A percentile compares a stretch with the other conserved stretches of the same genome.
These are phyloP conservation scores for Acleris laterana DNA, from an alignment of 2,888 invertebrate species.

Conservation along the genomic window DNA sequence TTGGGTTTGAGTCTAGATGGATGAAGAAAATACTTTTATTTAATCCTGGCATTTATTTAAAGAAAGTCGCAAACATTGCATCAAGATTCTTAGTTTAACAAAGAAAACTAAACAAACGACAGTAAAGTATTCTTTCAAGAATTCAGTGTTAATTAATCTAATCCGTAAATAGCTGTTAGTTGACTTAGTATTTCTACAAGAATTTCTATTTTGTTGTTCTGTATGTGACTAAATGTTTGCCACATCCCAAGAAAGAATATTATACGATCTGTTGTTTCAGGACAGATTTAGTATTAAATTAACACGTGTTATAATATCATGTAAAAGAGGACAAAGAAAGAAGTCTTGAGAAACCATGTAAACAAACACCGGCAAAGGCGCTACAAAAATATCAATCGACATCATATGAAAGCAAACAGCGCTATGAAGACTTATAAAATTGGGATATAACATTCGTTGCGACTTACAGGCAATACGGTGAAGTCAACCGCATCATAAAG, in stretches of 20 bases:
- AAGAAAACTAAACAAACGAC: neutral
- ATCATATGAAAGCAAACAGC: slow-evolving; percentile 46
- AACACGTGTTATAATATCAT: too few relatives aligned
- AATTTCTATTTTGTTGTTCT: too few relatives aligned
- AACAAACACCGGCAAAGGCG: neutral
- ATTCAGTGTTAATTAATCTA: neutral
- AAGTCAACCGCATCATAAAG: slow-evolving; percentile 70
- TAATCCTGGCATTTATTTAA: neutral
- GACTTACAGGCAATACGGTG: slow-evolving; percentile 49
- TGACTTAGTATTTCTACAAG: too few relatives aligned
- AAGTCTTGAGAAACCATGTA: neutral
- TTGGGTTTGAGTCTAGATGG: too few relatives aligned
- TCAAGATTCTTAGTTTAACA: neutral
- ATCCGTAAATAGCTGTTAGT: neutral
- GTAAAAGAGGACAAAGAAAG: too few relatives aligned
- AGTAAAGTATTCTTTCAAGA: neutral
- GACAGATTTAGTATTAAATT: too few relatives aligned
- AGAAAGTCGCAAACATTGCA: neutral
- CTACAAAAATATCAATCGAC: slow-evolving; percentile 39
- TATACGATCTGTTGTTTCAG: too few relatives aligned
- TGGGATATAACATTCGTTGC: slow-evolving; percentile 56
- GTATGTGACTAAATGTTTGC: neutral
- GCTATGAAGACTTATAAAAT: slow-evolving; percentile 62
- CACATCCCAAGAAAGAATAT: too few relatives aligned
- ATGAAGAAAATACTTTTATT: neutral